phyloP scores from a whole-genome alignment of 2,888 invertebrate genomes.

The Machimus atricapillus region DNA sequence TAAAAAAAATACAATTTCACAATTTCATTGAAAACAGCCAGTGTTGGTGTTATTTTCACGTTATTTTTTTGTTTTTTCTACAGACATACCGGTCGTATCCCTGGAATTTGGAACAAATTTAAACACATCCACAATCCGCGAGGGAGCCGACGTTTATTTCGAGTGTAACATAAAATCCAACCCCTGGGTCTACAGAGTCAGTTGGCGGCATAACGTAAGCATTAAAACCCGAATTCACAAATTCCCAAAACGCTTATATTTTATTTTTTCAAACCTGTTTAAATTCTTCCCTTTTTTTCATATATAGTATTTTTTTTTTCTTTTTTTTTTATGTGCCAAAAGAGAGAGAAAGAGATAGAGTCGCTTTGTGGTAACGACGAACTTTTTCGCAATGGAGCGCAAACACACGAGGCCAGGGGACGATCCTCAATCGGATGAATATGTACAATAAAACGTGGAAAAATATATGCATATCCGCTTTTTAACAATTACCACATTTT shows the following conservation, averaged over 20 bases:
- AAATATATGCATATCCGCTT: neutral
- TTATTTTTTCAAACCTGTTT: conserved; percentile 34
- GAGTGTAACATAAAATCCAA: conserved; percentile 90
- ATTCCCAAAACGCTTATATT: conserved; percentile 36
- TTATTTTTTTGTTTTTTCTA: conserved; percentile 52
- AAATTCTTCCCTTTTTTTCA: neutral
- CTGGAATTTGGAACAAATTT: conserved; percentile 83
- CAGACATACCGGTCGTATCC: conserved; percentile 85
- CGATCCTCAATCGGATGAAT: conserved; percentile 6
- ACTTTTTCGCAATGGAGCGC: conserved; percentile 2
- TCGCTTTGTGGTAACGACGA: conserved; percentile 35
- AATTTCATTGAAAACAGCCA: neutral
- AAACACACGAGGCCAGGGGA: neutral
- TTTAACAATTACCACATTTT: conserved; percentile 36
- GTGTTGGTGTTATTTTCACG: neutral
- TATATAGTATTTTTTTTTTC: too few species aligned
- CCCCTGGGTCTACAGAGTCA: conserved; percentile 81
- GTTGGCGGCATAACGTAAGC: conserved; percentile 80
- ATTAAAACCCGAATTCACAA: conserved; percentile 33
- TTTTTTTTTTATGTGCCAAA: neutral
- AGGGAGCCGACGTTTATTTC: conserved; percentile 89
- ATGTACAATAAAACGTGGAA: neutral
- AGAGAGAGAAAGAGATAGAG: neutral
- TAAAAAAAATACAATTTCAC: neutral
- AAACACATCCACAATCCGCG: conserved; percentile 78